A percentile compares a stretch with the other conserved stretches of the same genome.
These are phyloP conservation scores for Pandemis cinnamomeana DNA, from an alignment of 2,888 invertebrate species.

Conservation along the genomic window DNA sequence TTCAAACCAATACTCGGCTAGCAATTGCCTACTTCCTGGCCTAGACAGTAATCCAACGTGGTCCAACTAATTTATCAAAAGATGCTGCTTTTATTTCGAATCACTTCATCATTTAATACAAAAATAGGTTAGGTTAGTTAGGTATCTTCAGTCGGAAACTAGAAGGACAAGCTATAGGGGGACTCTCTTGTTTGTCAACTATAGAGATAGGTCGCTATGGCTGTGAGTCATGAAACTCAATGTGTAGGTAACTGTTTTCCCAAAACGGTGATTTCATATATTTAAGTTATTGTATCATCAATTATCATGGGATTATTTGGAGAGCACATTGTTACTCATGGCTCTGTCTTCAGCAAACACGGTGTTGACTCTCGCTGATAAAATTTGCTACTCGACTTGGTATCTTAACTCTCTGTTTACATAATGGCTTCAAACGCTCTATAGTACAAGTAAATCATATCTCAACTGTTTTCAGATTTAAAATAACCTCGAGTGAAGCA, in stretches of 20 bases:
- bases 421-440: not conserved
- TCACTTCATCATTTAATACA: too few species aligned
- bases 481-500: not conserved
- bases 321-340: not conserved
- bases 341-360: not conserved
- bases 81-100: too few species aligned
- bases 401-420: not conserved
- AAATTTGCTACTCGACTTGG: not conserved
- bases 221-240: not conserved
- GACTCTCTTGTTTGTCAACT: not conserved
- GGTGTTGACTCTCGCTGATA: conserved; percentile 1
- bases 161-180: too few species aligned
- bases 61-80: too few species aligned
- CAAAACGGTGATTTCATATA: conserved; percentile 2
- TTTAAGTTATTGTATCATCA: not conserved
- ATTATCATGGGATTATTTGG: conserved; percentile 1
- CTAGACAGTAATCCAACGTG: too few species aligned
- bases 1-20: too few species aligned
- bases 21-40: too few species aligned
- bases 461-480: conserved; percentile 7
- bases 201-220: too few species aligned
- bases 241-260: not conserved
- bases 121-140: too few species aligned
- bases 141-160: too few species aligned
- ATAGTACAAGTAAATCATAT: not conserved